Evolutionary conservation across 2,797 vertebrate species (phyloP), one percentile per base, ranked within the genome.

Genomic region (Serranus cabrilla): DNA sequence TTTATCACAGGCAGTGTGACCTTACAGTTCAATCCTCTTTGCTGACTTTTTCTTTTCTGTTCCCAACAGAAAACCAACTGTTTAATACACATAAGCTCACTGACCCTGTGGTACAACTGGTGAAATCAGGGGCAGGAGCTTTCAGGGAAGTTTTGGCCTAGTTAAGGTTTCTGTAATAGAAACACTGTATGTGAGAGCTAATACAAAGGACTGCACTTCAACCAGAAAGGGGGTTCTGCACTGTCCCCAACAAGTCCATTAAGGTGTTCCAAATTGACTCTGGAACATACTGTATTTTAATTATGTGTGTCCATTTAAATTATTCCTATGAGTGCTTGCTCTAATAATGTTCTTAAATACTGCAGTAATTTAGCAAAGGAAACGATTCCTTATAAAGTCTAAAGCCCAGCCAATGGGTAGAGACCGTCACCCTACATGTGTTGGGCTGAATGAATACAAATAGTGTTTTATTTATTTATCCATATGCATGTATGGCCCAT

Each of bases 41-140:
- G 42, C 13, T 21, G 49, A 13, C 25, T 25, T 59, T 52, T 55
- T 59, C 37, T 63, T 37, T 61, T 14, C 17, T 31, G 27, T 42
- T 37, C 10, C 34, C 34, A 37, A 21, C 16, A 52, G 57, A 57
- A 20, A 21, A 61, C 21, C 42, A n/a, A 7, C 40, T 39, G 55
- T 45, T 61, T 37, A 75, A 31, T 11, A 67, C 23, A 64, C 47
- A 55, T 11, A 58, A 37, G 52, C 46, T 60, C 49, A 54, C 23
- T 55, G 66, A 49, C 34, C 34, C 25, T 49, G 37, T 52, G 23
- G 23, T 27, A 56, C 18, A 20, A 56, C 34, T 49, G 49, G 25
- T 45, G 18, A n/a, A 45, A 49, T 51, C 13, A 13, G 9, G 23
- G 45, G n/a, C 31, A 8, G 31, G 1, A 8, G 56, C 18, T 57